These are phyloP conservation scores for Isaurus tuberculatus DNA, from an alignment of 92 coral and sea anemone genomes.

Conservation along the genomic window DNA sequence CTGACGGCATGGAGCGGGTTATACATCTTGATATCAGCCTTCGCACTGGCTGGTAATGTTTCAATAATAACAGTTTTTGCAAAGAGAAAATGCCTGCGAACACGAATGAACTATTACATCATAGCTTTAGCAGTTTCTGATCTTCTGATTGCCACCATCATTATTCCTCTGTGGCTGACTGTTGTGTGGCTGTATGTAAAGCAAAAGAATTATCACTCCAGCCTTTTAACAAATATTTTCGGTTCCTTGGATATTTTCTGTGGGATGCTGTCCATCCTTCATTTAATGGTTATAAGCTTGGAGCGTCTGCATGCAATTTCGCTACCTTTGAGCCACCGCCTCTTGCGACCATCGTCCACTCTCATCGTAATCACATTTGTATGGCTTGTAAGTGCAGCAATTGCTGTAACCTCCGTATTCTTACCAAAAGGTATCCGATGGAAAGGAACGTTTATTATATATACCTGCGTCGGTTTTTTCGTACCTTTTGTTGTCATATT, in stretches of 20 bases:
- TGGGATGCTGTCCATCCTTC: slow-evolving; percentile 82
- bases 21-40: slow-evolving; percentile 62
- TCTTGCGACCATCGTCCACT: slow-evolving; percentile 55
- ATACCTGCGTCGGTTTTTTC: slow-evolving; percentile 75
- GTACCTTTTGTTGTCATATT: slow-evolving; percentile 68
- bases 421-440: slow-evolving; percentile 78
- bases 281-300: slow-evolving; percentile 77
- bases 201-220: slow-evolving; percentile 37
- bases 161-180: slow-evolving; percentile 71
- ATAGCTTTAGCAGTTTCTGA: slow-evolving; percentile 77
- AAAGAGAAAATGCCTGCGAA: slow-evolving; percentile 66
- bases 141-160: slow-evolving; percentile 66
- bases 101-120: slow-evolving; percentile 78
- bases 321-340: slow-evolving; percentile 77
- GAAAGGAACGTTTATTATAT: slow-evolving; percentile 83
- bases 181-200: slow-evolving; percentile 55
- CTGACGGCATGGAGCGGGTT: slow-evolving; percentile 62
- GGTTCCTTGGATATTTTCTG: slow-evolving; percentile 81
- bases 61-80: slow-evolving; percentile 69
- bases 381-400: slow-evolving; percentile 68
- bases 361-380: slow-evolving; percentile 49
- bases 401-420: slow-evolving; percentile 66
- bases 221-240: slow-evolving; percentile 56
- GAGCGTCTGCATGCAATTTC: slow-evolving; percentile 80
- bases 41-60: slow-evolving; percentile 69